Evolutionary conservation across 2,797 vertebrate species (phyloP), one percentile per base, ranked within the genome.

Genomic region (Silurus aristotelis): DNA sequence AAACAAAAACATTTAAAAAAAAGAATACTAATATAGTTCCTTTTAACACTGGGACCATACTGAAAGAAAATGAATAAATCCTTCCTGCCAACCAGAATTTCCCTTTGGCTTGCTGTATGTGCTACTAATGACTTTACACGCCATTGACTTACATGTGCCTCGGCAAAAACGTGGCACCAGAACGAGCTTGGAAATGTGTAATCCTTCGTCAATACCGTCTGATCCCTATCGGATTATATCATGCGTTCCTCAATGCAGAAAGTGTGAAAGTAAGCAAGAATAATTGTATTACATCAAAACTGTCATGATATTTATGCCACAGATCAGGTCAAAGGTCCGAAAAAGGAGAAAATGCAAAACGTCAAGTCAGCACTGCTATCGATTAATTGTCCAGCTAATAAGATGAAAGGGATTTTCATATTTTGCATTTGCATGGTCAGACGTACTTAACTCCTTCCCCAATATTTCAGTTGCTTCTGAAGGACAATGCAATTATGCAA

Each of bases 271-370:
- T 77, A 61, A 20, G 56, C 56, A 43, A 22, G 1, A 38, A 22
- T 61, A 78, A 61, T 43, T 43, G 17, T 1, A 61, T 78, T 14
- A 61, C 27, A 78, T 38, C 1, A 7, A 58, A 58, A 31, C 10
- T n/a, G 19, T n/a, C 22, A 56, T 79, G 20, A 70, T 64, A 27
- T 43, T 89, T 87, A 87, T 87, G 88, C 55, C 83, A 87, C 14
- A 82, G 70, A 86, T 73, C 31, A 84, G 89, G 90, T 86, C 89
- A n/a, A 89, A 90, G 91, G 90, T 92, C 90, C 48, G 10, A 84
- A 87, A 25, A 64, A 38, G 66, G 15, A 87, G 83, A 22, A 52
- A 71, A 77, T n/a, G 58, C 81, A 70, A 52, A 10, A 25, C 17
- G 22, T 17, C 2, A 9, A 77, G 58, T 71, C 72, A 80, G 31